Percentiles rank a stretch among this genome's conserved stretches.
Conservation (phyloP, 2,888 invertebrate species). For the Scrobipalpa atriplicella region DNA sequence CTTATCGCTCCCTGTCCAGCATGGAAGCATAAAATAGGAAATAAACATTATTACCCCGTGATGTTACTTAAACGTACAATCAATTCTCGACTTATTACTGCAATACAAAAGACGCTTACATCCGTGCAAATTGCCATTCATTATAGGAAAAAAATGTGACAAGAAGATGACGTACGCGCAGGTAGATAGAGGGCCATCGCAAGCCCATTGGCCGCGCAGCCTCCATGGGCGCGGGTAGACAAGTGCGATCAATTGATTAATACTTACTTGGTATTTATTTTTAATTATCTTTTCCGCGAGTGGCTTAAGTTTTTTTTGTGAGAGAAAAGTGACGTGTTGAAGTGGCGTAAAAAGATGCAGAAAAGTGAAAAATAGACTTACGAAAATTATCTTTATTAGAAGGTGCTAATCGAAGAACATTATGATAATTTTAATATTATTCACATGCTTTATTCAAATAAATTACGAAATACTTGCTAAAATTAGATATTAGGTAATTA, state of each 20-base stretch:
- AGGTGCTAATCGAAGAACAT: too few species aligned
- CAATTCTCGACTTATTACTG: neutral
- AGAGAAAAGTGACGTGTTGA: neutral
- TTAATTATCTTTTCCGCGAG: neutral
- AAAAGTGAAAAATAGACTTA: too few species aligned
- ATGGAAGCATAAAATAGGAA: neutral
- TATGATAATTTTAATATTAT: too few species aligned
- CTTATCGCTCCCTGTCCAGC: neutral
- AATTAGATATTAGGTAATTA: too few species aligned
- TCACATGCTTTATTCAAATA: too few species aligned
- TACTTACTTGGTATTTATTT: neutral
- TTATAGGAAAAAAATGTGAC: constrained; percentile 14
- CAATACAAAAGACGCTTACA: constrained; percentile 10
- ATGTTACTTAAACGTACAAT: constrained; percentile 2
- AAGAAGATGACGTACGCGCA: constrained; percentile 12
- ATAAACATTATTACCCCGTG: neutral
- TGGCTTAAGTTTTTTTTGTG: neutral
- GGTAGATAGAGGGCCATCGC: too few species aligned
- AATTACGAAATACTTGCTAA: too few species aligned
- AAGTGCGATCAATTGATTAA: neutral
- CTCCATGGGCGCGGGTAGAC: neutral
- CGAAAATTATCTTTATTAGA: too few species aligned
- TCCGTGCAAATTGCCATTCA: constrained; percentile 3
- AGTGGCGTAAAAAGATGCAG: too few species aligned
- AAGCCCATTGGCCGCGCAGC: constrained; percentile 7